Conservation (phyloP, 2,888 invertebrate genomes). For the Nephrocerus scutellatus region DNA sequence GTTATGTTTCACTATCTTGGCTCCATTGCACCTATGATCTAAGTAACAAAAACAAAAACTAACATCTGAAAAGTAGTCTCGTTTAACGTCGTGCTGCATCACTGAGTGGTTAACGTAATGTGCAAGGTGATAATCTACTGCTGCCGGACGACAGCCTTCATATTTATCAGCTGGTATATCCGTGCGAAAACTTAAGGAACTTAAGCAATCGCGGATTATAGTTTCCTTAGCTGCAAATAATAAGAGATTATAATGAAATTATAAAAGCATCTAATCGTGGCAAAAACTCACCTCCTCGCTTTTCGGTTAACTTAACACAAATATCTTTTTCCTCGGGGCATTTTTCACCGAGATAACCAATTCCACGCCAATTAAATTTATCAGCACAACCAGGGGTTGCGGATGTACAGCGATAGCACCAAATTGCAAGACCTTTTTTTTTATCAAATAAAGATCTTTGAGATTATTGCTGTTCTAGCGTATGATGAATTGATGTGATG, state of each 20-base stretch:
- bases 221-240: slow-evolving; percentile 59
- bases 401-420: slow-evolving; percentile 85
- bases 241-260: slow-evolving; percentile 23
- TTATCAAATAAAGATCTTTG: no score
- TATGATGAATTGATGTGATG: no score
- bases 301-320: slow-evolving; percentile 82
- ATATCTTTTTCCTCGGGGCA: slow-evolving; percentile 80
- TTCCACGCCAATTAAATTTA: slow-evolving; percentile 73
- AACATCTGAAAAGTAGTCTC: slow-evolving; percentile 73
- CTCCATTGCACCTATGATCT: slow-evolving; percentile 76
- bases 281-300: slow-evolving; percentile 64
- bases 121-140: slow-evolving; percentile 68
- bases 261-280: not conserved
- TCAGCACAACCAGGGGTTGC: slow-evolving; percentile 83
- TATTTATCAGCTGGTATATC: slow-evolving; percentile 89
- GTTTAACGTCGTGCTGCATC: slow-evolving; percentile 74
- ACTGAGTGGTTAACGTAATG: slow-evolving; percentile 84
- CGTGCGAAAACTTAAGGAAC: slow-evolving; percentile 68
- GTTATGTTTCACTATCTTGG: slow-evolving; percentile 18
- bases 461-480: no score
- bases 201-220: slow-evolving; percentile 79
- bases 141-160: slow-evolving; percentile 79
- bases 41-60: slow-evolving; percentile 87
- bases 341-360: slow-evolving; percentile 66
- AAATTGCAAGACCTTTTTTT: slow-evolving; percentile 61